phyloP scores from a whole-genome alignment of 2,888 invertebrate genomes.

The Coleophora deauratella region DNA sequence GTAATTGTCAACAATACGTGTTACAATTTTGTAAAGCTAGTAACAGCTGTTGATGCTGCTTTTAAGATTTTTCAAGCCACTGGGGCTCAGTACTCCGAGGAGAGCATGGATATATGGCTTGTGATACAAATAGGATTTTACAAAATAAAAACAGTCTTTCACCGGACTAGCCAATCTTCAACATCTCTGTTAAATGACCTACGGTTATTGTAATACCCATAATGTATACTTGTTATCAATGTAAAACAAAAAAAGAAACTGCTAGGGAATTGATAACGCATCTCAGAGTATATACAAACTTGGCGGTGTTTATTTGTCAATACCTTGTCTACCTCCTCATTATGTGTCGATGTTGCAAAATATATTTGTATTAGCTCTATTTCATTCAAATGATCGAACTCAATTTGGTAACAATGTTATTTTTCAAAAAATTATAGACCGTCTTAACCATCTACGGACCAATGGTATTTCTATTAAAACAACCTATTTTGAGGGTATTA shows the following conservation, averaged over 20 bases:
- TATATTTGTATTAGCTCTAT: too few relatives aligned
- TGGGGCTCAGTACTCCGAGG: constrained; percentile 1
- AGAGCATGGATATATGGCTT: constrained; percentile 3
- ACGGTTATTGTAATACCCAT: neutral
- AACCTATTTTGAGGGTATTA: too few relatives aligned
- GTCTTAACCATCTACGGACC: too few relatives aligned
- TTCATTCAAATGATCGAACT: too few relatives aligned
- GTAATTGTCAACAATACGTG: neutral
- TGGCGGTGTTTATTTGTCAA: too few relatives aligned
- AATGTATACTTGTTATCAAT: constrained; percentile 2
- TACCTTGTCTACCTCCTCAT: too few relatives aligned
- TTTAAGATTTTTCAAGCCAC: neutral
- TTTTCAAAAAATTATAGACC: too few relatives aligned
- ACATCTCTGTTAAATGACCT: constrained; percentile 1
- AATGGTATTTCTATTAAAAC: too few relatives aligned
- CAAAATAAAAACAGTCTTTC: constrained; percentile 2
- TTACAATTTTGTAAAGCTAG: neutral
- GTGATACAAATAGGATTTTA: constrained; percentile 4
- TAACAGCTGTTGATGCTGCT: constrained; percentile 2
- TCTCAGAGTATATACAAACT: neutral
- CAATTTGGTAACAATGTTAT: too few relatives aligned
- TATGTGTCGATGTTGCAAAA: too few relatives aligned
- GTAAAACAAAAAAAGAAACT: constrained; percentile 1
- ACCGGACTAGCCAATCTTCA: neutral
- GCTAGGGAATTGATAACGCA: constrained; percentile 1